Evolutionary conservation across 2,797 vertebrate species (phyloP), one percentile per base, ranked within the genome.

Genomic region (Eospalax fontanierii): DNA sequence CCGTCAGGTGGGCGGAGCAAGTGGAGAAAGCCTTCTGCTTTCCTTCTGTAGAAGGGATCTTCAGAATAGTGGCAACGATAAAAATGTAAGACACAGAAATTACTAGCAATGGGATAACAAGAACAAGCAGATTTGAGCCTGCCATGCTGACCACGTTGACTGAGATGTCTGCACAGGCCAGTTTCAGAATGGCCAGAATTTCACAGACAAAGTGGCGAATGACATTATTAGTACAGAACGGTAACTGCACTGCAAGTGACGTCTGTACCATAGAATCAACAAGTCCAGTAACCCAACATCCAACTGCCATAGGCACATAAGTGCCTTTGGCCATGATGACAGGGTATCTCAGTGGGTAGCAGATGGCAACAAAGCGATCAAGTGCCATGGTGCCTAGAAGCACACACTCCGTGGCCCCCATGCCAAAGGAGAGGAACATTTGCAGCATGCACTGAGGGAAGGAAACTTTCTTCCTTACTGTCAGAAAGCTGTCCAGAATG

Each of bases 191-290:
- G 57, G 97, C 97, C 40, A 97, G 76, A 68, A 97, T 96, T 92
- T 98, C 97, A 96, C 97, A 97, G 59, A 75, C 87, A 89, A 97
- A 97, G 66, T 98, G 97, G 8, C 93, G 91, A 90, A 98, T 92
- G 65, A 92, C 84, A 57, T 95, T 97, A 79, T 93, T 89, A 63
- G 75, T 4, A 46, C 97, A 97, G 54, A 97, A 98, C 65, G 91
- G 93, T 76, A 98, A 87, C 19, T 74, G 91, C 30, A 96, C 74
- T 22, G 91, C 16, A 0, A 98, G 95, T 38, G 71, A 92, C 35
- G 94, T 97, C 71, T 97, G 96, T 3, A 97, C 59, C 50, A 91
- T 0, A 2, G 96, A 97, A 26, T 97, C 83, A 30, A 75, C 6
- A 40, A 96, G 6, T 21, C 97, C 97, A 74, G 40, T 0, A 4